Evolutionary conservation across 2,113 vertebrate genomes (phyloP), one percentile per base, ranked within the genome.

Genomic region (Crotalus helleri): DNA sequence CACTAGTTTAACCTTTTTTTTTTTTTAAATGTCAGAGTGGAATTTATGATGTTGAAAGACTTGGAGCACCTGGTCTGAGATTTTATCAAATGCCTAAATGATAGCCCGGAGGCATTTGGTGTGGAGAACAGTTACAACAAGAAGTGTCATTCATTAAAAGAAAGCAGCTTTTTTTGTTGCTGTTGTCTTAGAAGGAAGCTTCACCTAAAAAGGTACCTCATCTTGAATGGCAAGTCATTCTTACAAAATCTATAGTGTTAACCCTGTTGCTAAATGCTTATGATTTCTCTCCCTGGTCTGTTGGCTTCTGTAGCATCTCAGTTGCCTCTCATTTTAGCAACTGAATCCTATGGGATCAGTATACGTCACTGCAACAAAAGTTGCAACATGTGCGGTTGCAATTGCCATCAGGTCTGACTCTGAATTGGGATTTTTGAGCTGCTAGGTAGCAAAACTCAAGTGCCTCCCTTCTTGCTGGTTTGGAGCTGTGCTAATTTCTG

Each of bases 41-140:
- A 98, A 98, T 98, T 98, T 98, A 98, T 98, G 98, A 98, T 97
- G 98, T 98, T 98, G 98, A 98, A 98, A 98, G 97, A 97, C 98
- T 96, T 96, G 96, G 95, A 97, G 98, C 98, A 99, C 98, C 98
- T 99, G 98, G 98, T 94, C 95, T 92, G 96, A 96, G 97, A 99
- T 98, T 96, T 98, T 98, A 98, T 99, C 98, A 96, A 96, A 92
- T 94, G 95, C 97, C 97, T 95, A 97, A 97, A 97, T 97, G 97
- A 96, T 95, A 96, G 97, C 98, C 97, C 86, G 54, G 58, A 98
- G 97, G 97, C 95, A 46, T 96, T 96, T 91, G 91, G 92, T 93
- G 92, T 91, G 85, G 91, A 87, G 64, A 96, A 96, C 90, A 23
- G 96, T 95, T 95, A 94, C 92, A 95, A 96, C 90, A 93, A 96